phyloP scores from a whole-genome alignment of 1,140 invertebrate species.

The Neodiprion fabricii region DNA sequence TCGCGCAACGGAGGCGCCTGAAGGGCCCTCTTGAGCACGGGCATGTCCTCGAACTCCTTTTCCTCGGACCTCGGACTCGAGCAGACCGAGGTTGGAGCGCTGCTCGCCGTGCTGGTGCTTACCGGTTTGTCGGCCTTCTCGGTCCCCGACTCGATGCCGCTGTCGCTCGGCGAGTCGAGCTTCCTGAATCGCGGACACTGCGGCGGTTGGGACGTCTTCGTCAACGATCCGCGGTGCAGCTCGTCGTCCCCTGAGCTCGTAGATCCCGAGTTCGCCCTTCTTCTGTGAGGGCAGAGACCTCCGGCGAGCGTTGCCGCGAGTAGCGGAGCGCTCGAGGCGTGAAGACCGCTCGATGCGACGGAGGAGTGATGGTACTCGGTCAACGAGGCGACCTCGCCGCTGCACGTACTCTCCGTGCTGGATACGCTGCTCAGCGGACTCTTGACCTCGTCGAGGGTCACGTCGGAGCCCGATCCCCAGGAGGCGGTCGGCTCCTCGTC shows the following conservation, averaged over 20 bases:
- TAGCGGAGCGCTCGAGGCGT: constrained; percentile 71
- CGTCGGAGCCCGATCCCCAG: constrained; percentile 75
- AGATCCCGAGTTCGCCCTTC: constrained; percentile 78
- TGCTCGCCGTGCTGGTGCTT: constrained; percentile 68
- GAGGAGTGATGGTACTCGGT: constrained; percentile 66
- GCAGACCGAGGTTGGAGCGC: constrained; percentile 79
- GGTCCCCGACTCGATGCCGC: constrained; percentile 91
- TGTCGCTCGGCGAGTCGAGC: constrained; percentile 88
- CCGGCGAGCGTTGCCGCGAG: constrained; percentile 80
- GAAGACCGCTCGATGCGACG: constrained; percentile 49
- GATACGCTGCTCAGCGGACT: constrained; percentile 86
- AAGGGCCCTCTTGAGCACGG: constrained; percentile 87
- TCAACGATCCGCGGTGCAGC: constrained; percentile 69
- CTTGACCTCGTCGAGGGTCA: constrained; percentile 78
- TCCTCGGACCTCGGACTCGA: constrained; percentile 85
- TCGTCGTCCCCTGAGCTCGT: constrained; percentile 80
- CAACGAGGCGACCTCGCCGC: constrained; percentile 67
- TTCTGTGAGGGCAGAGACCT: constrained; percentile 68
- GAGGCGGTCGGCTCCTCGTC: constrained; percentile 55
- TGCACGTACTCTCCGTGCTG: constrained; percentile 80
- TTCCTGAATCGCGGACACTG: constrained; percentile 74
- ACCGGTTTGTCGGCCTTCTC: constrained; percentile 78
- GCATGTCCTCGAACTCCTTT: constrained; percentile 92
- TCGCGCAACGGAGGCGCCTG: constrained; percentile 90
- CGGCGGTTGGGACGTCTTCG: constrained; percentile 60